Percentiles rank a stretch among this genome's conserved stretches.
Conservation (phyloP, 2,888 invertebrate species). For the Herminia tarsipennalis region DNA sequence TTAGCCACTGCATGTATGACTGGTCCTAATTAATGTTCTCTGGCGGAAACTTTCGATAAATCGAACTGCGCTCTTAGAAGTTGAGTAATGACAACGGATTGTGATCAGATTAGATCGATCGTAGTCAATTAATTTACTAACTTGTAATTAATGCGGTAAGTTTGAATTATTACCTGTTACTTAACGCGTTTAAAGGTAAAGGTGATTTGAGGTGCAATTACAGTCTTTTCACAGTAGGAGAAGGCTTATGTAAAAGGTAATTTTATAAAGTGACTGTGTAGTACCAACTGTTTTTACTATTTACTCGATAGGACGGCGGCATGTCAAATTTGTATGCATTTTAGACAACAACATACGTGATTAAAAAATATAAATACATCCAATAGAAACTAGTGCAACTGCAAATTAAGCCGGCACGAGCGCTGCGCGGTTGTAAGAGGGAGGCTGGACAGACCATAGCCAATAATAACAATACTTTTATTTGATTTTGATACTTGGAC, state of each 20-base stretch:
- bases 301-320: too few relatives aligned
- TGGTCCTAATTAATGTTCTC: slow-evolving; percentile 60
- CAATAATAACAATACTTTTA: too few relatives aligned
- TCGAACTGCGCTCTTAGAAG: slow-evolving; percentile 42
- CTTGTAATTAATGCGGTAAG: slow-evolving; percentile 32
- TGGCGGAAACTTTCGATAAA: slow-evolving; percentile 45
- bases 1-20: slow-evolving; percentile 61
- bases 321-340: too few relatives aligned
- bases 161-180: slow-evolving; percentile 29
- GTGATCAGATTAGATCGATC: slow-evolving; percentile 44
- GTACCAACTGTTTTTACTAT: too few relatives aligned
- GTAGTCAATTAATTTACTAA: slow-evolving; percentile 42
- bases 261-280: too few relatives aligned
- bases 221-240: neutral
- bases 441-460: too few relatives aligned
- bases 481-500: too few relatives aligned
- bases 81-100: slow-evolving; percentile 36
- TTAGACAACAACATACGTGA: too few relatives aligned
- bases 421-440: too few relatives aligned
- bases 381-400: too few relatives aligned
- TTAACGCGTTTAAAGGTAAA: neutral
- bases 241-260: neutral
- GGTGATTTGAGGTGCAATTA: neutral
- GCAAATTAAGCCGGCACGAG: too few relatives aligned
- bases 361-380: too few relatives aligned